Evolutionary conservation across 2,888 invertebrate genomes (phyloP).

Genomic region (Ptilodon capucinus): DNA sequence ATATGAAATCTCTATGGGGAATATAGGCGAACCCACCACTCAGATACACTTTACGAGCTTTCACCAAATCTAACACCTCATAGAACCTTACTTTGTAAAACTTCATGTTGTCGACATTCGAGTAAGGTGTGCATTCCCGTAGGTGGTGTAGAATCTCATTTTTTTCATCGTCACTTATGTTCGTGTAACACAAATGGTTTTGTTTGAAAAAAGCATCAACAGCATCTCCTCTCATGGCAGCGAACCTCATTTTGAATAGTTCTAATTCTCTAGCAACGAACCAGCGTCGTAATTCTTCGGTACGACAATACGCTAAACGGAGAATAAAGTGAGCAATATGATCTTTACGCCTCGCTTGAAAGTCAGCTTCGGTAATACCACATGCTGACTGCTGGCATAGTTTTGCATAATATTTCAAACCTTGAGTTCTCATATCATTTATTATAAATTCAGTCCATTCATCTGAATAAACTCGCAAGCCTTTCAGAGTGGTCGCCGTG

Average conservation of each 20-base stretch:
- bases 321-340: constrained; percentile 97
- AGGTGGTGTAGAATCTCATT: constrained; percentile 82
- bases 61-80: constrained; percentile 93
- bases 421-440: constrained; percentile 85
- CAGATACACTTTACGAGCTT: constrained; percentile 89
- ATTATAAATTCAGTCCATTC: constrained; percentile 86
- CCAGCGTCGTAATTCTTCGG: constrained; percentile 93
- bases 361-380: constrained; percentile 82
- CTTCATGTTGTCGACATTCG: constrained; percentile 84
- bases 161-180: constrained; percentile 87
- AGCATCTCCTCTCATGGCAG: constrained; percentile 83
- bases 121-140: constrained; percentile 83
- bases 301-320: constrained; percentile 94
- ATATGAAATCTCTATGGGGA: constrained; percentile 91
- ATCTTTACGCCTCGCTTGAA: constrained; percentile 88
- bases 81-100: constrained; percentile 93
- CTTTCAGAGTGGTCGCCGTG: constrained; percentile 85
- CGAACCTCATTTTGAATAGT: constrained; percentile 91
- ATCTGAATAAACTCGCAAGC: constrained; percentile 83
- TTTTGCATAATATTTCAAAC: constrained; percentile 84
- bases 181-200: constrained; percentile 86
- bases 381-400: constrained; percentile 82
- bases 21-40: constrained; percentile 93
- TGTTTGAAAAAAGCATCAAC: constrained; percentile 85
- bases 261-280: constrained; percentile 94